A percentile compares a stretch with the other conserved stretches of the same genome.
phyloP scores from a whole-genome alignment of 2,888 invertebrate genomes.

The Lottia scabra region DNA sequence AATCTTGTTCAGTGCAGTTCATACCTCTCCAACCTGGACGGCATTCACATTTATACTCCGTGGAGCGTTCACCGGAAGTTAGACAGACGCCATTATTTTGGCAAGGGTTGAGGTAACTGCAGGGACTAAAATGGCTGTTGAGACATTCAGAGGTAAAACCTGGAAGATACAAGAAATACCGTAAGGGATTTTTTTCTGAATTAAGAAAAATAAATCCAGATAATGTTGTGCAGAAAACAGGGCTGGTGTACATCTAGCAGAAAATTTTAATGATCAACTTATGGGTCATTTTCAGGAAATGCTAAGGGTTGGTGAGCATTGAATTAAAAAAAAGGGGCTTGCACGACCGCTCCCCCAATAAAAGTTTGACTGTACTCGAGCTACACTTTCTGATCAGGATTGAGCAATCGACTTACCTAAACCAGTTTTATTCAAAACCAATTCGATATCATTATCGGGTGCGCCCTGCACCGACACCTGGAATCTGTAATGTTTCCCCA shows the following conservation, averaged over 20 bases:
- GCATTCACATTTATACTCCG: slow-evolving; percentile 47
- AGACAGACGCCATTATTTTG: slow-evolving; percentile 41
- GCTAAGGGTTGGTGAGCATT: no score
- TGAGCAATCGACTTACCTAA: slow-evolving; percentile 11
- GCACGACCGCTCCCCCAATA: no score
- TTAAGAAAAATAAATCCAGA: no score
- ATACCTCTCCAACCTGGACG: slow-evolving; percentile 44
- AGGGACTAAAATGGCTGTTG: slow-evolving; percentile 28
- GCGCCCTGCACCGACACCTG: slow-evolving; percentile 15
- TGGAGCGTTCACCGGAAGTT: slow-evolving; percentile 28
- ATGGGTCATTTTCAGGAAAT: no score
- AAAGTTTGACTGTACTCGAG: no score
- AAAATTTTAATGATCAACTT: no score
- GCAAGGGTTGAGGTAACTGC: slow-evolving; percentile 49
- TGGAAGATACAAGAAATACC: background rate
- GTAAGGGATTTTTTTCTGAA: no score
- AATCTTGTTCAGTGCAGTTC: slow-evolving; percentile 47
- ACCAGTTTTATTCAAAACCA: slow-evolving; percentile 18
- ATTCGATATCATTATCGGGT: slow-evolving; percentile 7
- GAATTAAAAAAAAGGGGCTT: no score
- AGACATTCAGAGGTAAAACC: slow-evolving; percentile 27
- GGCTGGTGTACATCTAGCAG: no score
- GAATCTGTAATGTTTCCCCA: slow-evolving; percentile 25
- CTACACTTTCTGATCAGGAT: background rate
- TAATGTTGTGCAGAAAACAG: no score